Base-by-base conservation (phyloP, 2,113 vertebrate species). In the Lepus timidus region DNA sequence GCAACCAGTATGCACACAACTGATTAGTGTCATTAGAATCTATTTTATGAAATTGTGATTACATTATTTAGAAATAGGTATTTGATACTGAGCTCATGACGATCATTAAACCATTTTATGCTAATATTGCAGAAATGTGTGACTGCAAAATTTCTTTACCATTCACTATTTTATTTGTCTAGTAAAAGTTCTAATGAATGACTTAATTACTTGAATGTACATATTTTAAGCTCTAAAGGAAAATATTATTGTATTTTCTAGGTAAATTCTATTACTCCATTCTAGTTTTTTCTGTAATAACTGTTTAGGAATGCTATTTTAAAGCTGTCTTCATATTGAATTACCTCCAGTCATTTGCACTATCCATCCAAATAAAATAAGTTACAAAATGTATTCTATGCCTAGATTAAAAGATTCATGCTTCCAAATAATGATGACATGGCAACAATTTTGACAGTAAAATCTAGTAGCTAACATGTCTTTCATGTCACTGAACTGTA, bases 1-100 rank as follows among this genome's bases (percentile, higher is more conserved):
- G 44, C 0, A 95, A 74, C 58, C 36, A 70, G 25, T 62, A 76
- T 19, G 58, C 3, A 97, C 70, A 91, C 68, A 86, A 83, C 91
- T 93, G 81, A 96, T 76, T 96, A 95, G 65, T 90, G 33, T 33
- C 52, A 73, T 92, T 95, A 67, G 1, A 95, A 73, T 85, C 39
- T 92, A 52, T 96, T 95, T 96, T 82, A 58, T 95, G 92, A 95
- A 96, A 68, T 6, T 23, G 36, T 91, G 76, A 39, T 95, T 73
- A 71, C 1, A 84, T 0, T 10, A 94, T 73, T 96, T 96, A 81
- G 95, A 89, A 85, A 91, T 73, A 95, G 58, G 16, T 82, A 89
- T 90, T 71, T 94, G 58, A 74, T 75, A 58, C 19, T 90, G 19
- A 90, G 4, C 3, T 84, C 85, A 79, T 70, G 23, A 86, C 62